Conservation (phyloP, 2,113 vertebrate genomes). For the Micronycteris hirsuta region DNA sequence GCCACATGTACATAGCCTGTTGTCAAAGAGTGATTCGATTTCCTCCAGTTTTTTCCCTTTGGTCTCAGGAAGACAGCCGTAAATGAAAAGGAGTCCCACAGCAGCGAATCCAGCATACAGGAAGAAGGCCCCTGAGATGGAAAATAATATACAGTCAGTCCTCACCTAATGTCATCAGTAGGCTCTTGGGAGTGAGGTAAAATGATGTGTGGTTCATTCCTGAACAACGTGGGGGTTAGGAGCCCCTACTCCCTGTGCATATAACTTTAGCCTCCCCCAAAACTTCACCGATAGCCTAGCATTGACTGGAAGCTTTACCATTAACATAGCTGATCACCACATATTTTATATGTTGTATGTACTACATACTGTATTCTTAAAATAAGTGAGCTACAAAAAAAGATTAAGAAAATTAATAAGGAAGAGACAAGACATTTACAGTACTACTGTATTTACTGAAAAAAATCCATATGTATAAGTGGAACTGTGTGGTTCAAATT, state of each 20-base stretch:
- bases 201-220: background rate
- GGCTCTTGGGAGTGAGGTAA: no score
- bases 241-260: background rate
- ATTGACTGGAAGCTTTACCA: background rate
- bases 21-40: constrained; percentile 95
- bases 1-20: constrained; percentile 93
- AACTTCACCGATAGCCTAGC: background rate
- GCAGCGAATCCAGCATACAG: constrained; percentile 92
- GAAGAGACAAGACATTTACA: background rate
- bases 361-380: background rate
- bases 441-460: background rate
- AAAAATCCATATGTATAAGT: background rate
- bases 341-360: background rate
- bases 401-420: background rate
- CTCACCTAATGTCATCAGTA: background rate
- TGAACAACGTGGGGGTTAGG: background rate
- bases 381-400: background rate
- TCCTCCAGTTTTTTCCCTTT: constrained; percentile 96
- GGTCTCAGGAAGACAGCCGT: constrained; percentile 96
- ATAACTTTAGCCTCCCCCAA: background rate
- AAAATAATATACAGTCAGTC: constrained; percentile 32
- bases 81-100: constrained; percentile 92
- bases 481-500: background rate
- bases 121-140: constrained; percentile 93
- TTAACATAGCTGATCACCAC: background rate